phyloP scores from a whole-genome alignment of 2,888 invertebrate species.

The Mylabris sibirica region DNA sequence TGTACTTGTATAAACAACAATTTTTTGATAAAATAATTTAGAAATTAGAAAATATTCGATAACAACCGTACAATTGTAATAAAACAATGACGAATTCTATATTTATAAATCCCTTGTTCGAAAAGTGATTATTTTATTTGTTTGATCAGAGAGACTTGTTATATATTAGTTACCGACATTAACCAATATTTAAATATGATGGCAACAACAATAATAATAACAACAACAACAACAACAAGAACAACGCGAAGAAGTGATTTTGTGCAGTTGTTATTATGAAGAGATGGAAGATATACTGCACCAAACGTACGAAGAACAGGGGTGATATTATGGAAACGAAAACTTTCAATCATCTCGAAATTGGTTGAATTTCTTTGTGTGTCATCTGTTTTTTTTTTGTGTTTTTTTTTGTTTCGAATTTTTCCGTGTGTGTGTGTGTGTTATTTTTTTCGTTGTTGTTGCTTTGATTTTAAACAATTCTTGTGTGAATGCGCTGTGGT shows the following conservation, averaged over 20 bases:
- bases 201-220: background rate
- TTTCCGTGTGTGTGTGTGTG: background rate
- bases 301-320: conserved; percentile 61
- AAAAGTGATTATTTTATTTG: too few species aligned
- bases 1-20: background rate
- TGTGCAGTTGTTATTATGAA: conserved; percentile 55
- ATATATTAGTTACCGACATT: too few species aligned
- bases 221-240: background rate
- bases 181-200: too few species aligned
- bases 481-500: background rate
- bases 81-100: too few species aligned
- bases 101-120: too few species aligned
- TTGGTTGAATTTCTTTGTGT: conserved; percentile 39
- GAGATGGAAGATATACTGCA: conserved; percentile 61
- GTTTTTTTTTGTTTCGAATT: background rate
- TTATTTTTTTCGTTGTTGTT: background rate
- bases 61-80: too few species aligned
- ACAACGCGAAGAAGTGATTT: conserved; percentile 18
- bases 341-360: conserved; percentile 46
- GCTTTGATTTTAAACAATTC: background rate
- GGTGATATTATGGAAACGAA: conserved; percentile 47
- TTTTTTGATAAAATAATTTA: background rate
- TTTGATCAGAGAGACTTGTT: too few species aligned
- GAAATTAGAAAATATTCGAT: too few species aligned
- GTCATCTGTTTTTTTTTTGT: background rate